A percentile compares a stretch with the other conserved stretches of the same genome.
Evolutionary conservation across 2,113 vertebrate genomes (phyloP).

Genomic region (Bothrops jararaca): DNA sequence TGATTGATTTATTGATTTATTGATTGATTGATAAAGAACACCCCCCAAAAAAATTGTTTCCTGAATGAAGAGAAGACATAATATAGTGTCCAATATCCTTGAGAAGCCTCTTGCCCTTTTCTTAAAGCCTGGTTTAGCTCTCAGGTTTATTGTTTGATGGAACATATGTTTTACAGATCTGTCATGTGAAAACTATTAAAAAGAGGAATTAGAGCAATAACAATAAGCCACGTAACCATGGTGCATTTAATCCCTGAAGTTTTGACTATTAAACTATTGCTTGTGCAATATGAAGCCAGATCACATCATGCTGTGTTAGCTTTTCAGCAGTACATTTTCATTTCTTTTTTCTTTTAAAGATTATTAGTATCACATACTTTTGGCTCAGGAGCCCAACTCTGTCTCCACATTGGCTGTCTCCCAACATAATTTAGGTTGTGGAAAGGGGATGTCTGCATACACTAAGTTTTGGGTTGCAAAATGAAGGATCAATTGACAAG

Average conservation of each 20-base stretch:
- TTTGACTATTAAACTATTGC: slow-evolving; percentile 54
- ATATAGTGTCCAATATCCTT: slow-evolving; percentile 31
- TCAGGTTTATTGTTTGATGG: slow-evolving; percentile 73
- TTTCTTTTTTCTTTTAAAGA: slow-evolving; percentile 31
- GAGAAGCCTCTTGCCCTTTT: slow-evolving; percentile 1
- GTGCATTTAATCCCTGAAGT: slow-evolving; percentile 58
- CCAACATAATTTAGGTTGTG: slow-evolving; percentile 44
- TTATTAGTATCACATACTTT: slow-evolving; percentile 54
- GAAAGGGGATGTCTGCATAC: slow-evolving; percentile 48
- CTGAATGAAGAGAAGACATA: slow-evolving; percentile 58
- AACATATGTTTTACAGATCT: slow-evolving; percentile 77
- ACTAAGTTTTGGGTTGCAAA: slow-evolving; percentile 43
- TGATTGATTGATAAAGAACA: slow-evolving; percentile 55
- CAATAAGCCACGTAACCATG: slow-evolving; percentile 61
- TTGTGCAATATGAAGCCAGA: slow-evolving; percentile 46
- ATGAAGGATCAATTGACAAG: background rate
- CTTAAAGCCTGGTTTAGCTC: slow-evolving; percentile 56
- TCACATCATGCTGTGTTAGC: slow-evolving; percentile 1
- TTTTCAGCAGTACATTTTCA: slow-evolving; percentile 34
- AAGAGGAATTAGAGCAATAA: slow-evolving; percentile 66
- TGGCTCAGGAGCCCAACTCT: slow-evolving; percentile 43
- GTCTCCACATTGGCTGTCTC: slow-evolving; percentile 57
- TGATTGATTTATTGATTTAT: background rate
- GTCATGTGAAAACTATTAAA: slow-evolving; percentile 75
- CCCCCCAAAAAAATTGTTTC: slow-evolving; percentile 44